Base-by-base conservation (phyloP, 2,888 invertebrate species). In the Cryptus viduatorius region DNA sequence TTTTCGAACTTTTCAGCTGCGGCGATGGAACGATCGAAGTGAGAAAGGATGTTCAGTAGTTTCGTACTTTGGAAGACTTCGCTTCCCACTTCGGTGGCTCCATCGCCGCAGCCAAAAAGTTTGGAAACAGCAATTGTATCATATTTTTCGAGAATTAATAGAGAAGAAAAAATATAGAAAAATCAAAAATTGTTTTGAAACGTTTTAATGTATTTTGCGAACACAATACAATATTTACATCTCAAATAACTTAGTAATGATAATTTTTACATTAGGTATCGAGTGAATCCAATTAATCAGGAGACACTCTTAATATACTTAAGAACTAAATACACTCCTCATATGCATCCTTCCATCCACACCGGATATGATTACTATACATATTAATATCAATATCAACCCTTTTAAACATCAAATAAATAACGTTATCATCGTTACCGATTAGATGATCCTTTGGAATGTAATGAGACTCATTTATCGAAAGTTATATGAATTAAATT, bases 301-400 rank as follows among this genome's bases (percentile, higher is more conserved):
- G 31, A 61, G 29, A 61, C 59, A 61, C 29, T 14, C 14, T 4
- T 31, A n/a, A n/a, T 29, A 14, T 29, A 4, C 4, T 61, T 56
- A 56, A 24, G 10, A n/a, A 14, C 59, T 61, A 31, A 4, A 61
- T 14, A 61, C 59, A 61, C 31, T 61, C 5, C n/a, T 29, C 29
- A 29, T 48, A 0, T 3, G 2, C 59, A n/a, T 61, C 7, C 59
- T 61, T 5, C 29, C 59, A 61, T 61, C 29, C 12, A 24, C 59
- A 61, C 31, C 31, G 31, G n/a, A 61, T 7, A 29, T 56, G 24
- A n/a, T 61, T 29, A 61, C 14, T 31, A 29, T 29, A 61, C 14
- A 31, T 48, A 48, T 61, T 61, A 61, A 61, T 61, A 61, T 61
- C 59, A 31, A 61, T 61, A 61, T 61, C 31, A 61, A 61, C 24